Base-by-base conservation (phyloP, 2,113 vertebrate genomes). In the Uropsilus gracilis region DNA sequence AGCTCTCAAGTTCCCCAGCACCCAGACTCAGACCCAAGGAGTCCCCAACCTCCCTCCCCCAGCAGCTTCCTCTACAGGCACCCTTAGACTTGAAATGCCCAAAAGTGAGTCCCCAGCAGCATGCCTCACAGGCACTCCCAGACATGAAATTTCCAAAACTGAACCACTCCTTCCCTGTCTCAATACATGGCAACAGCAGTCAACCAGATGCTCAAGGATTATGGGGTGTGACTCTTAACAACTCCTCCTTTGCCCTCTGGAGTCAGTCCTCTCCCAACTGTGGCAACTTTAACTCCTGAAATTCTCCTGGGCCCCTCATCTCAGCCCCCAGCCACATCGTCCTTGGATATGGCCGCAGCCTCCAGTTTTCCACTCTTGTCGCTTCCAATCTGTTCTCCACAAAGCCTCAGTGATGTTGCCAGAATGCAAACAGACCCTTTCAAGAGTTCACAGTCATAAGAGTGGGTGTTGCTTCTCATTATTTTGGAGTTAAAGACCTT, bases 141-240 rank as follows among this genome's bases (percentile, higher is more conserved):
- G 28, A 13, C 17, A 16, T 18, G 42, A 64, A 61, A 32, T 57
- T 48, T 78, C 46, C 30, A 2, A 28, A 16, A 34, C 24, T 26
- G 39, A 61, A 6, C 34, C 66, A 6, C 24, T 16, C 24, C 18
- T 46, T 42, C 42, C n/a, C 28, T 6, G 12, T 22, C 59, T 88
- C 50, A 71, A 37, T 12, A 34, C 42, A 37, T 3, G 9, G 44
- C 32, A 44, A 42, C 4, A 2, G n/a, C 2, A 0, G 12, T 24
- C n/a, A 37, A 3, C 44, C 53, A n/a, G 44, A 26, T 8, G 17
- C 5, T 12, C 18, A 32, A 57, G 68, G 24, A 66, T 82, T 48
- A 46, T 0, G 3, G 57, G 39, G 8, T 6, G 5, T 28, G 0
- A 2, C 0, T 24, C 6, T 44, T 28, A 3, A 9, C 28, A 34